phyloP scores from a whole-genome alignment of 2,888 invertebrate species.

The Tupiocoris notatus region DNA sequence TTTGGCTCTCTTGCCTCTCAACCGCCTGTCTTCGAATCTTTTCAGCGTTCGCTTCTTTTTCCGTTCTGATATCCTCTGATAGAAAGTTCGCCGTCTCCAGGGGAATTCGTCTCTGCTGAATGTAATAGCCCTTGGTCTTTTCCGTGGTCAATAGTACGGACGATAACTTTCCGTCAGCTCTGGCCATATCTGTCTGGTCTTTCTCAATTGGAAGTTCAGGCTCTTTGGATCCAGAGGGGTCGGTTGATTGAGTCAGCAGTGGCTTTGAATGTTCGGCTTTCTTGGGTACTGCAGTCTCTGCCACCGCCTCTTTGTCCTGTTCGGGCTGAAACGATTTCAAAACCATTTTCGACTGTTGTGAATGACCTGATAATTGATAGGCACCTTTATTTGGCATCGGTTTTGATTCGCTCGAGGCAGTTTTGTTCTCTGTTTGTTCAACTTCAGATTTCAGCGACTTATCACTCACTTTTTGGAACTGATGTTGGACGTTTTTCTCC shows the following conservation, averaged over 20 bases:
- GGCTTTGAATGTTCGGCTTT: too few species aligned
- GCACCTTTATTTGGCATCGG: not conserved
- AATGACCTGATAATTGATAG: not conserved
- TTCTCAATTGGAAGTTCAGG: not conserved
- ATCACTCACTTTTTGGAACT: too few species aligned
- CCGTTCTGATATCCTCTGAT: not conserved
- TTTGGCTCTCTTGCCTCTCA: not conserved
- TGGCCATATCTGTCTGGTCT: too few species aligned
- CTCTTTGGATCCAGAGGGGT: not conserved
- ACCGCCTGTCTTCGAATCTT: not conserved
- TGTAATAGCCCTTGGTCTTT: constrained; percentile 1
- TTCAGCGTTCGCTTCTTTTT: not conserved
- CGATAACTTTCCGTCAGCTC: too few species aligned
- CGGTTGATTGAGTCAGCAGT: too few species aligned
- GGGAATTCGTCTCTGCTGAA: not conserved
- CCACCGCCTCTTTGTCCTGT: not conserved
- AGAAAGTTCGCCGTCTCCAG: too few species aligned
- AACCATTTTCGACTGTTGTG: not conserved
- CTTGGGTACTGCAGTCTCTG: not conserved
- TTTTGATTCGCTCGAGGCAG: not conserved
- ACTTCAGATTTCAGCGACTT: too few species aligned
- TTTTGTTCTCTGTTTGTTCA: not conserved
- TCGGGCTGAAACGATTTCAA: not conserved
- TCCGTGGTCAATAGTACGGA: not conserved
- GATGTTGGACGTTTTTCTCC: too few species aligned